Evolutionary conservation across 2,113 vertebrate genomes (phyloP).

Genomic region (Corvus cornix): DNA sequence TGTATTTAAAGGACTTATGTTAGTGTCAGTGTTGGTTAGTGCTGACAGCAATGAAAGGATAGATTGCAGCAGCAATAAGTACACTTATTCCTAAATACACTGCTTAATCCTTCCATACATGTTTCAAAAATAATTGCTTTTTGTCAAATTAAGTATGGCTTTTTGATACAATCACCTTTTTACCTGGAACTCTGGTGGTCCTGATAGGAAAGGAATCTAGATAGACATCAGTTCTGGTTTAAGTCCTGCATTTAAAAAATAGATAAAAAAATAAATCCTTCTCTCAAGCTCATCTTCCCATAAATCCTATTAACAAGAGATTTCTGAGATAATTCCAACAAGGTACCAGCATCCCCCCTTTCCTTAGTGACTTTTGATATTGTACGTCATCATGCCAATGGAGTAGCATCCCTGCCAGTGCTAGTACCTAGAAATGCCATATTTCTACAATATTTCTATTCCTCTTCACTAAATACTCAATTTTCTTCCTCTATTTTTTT

Average conservation of each 20-base stretch:
- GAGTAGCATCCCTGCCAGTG: neutral
- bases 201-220: neutral
- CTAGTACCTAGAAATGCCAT: neutral
- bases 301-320: conserved; percentile 17
- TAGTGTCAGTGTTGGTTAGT: neutral
- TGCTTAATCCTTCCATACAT: neutral
- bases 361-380: neutral
- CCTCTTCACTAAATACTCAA: neutral
- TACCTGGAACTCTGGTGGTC: neutral
- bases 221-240: neutral
- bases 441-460: neutral
- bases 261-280: conserved; percentile 4
- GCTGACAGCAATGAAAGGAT: neutral
- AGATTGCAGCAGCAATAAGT: neutral
- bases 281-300: neutral
- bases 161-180: conserved; percentile 3
- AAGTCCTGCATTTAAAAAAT: neutral
- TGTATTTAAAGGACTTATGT: neutral
- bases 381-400: neutral
- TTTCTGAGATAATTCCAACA: neutral
- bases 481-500: neutral
- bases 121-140: neutral
- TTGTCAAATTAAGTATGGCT: neutral
- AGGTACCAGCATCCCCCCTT: neutral
- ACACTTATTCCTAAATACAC: neutral